A percentile compares a stretch with the other conserved stretches of the same genome.
Evolutionary conservation across 1,140 invertebrate genomes (phyloP).

Genomic region (Zaprionus taronus): DNA sequence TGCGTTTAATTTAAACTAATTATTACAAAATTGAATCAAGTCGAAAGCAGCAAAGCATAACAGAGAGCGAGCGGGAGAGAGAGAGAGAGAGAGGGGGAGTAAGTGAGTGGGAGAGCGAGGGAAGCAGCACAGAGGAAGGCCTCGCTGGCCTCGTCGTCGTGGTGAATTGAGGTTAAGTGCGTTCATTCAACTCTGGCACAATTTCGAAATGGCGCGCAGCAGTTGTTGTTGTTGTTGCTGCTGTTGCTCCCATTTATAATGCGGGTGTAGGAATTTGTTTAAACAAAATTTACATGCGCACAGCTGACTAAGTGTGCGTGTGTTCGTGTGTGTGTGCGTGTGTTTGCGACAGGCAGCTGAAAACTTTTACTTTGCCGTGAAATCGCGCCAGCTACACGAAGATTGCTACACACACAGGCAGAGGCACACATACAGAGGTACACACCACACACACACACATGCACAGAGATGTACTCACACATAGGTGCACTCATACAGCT

Average conservation of each 20-base stretch:
- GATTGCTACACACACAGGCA: conserved; percentile 60
- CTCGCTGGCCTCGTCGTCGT: conserved; percentile 40
- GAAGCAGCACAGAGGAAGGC: conserved; percentile 18
- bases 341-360: conserved; percentile 39
- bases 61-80: conserved; percentile 2
- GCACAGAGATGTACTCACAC: conserved; percentile 9
- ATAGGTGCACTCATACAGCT: not conserved
- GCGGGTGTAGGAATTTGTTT: conserved; percentile 78
- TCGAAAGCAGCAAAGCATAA: conserved; percentile 39
- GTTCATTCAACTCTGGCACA: conserved; percentile 84
- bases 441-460: conserved; percentile 13
- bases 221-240: conserved; percentile 27
- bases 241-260: conserved; percentile 72
- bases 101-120: not conserved
- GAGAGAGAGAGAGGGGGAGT: not conserved
- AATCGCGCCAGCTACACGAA: conserved; percentile 63
- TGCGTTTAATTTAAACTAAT: conserved; percentile 76
- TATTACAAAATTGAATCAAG: conserved; percentile 75
- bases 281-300: conserved; percentile 64
- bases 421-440: not conserved
- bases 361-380: conserved; percentile 82
- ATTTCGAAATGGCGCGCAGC: conserved; percentile 76
- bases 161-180: conserved; percentile 83
- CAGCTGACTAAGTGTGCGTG: conserved; percentile 6
- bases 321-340: conserved; percentile 11